These are phyloP conservation scores for Unio pictorum DNA, from an alignment of 2,888 invertebrate genomes.

Conservation along the genomic window DNA sequence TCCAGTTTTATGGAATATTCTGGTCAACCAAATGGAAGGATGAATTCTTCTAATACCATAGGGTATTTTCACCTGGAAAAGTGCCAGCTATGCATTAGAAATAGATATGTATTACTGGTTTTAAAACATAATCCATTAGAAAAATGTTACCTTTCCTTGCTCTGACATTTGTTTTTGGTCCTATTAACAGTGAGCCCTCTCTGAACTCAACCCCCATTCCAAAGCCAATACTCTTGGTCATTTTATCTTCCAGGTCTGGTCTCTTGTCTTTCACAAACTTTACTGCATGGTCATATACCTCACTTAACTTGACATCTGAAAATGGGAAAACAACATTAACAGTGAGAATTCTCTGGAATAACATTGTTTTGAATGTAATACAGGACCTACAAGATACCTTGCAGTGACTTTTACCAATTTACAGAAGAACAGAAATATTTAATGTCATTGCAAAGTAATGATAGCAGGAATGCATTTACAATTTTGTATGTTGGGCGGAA, in stretches of 20 bases:
- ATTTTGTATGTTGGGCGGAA: no score
- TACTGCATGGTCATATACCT: slow-evolving; percentile 89
- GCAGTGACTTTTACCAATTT: neutral
- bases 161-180: slow-evolving; percentile 86
- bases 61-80: neutral
- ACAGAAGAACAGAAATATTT: neutral
- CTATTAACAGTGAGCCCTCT: slow-evolving; percentile 92
- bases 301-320: slow-evolving; percentile 83
- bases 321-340: slow-evolving; percentile 4
- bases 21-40: neutral
- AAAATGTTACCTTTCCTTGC: slow-evolving; percentile 80
- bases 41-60: neutral
- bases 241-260: slow-evolving; percentile 86
- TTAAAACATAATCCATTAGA: neutral
- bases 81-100: neutral
- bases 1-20: neutral
- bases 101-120: neutral
- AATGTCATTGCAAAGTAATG: neutral
- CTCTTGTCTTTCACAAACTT: slow-evolving; percentile 89
- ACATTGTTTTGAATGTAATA: neutral
- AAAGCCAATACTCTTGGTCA: slow-evolving; percentile 97
- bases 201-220: slow-evolving; percentile 98
- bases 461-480: no score
- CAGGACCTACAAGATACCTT: neutral
- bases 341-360: neutral